These are phyloP conservation scores for Anhinga anhinga DNA, from an alignment of 2,113 vertebrate genomes.

Conservation along the genomic window DNA sequence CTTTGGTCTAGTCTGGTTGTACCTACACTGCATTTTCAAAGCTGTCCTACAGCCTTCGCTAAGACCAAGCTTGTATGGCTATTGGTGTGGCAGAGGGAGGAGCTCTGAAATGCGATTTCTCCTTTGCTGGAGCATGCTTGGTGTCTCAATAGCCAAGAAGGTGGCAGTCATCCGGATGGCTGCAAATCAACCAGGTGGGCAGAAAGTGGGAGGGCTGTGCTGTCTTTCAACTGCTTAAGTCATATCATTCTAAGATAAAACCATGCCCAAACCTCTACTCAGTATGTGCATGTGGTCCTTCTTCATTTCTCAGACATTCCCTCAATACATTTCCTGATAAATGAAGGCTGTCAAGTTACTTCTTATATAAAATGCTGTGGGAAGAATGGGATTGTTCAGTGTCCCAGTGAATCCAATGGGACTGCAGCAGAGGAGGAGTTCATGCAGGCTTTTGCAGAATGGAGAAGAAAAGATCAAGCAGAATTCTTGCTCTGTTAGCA, in stretches of 20 bases:
- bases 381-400: neutral
- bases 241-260: neutral
- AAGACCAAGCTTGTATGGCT: neutral
- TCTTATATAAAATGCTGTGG: neutral
- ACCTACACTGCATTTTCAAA: neutral
- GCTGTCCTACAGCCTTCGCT: neutral
- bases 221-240: neutral
- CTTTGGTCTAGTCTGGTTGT: neutral
- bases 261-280: neutral
- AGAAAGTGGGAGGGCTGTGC: neutral
- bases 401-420: neutral
- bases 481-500: neutral
- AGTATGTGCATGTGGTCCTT: neutral
- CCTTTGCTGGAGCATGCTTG: neutral
- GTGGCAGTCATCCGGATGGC: neutral
- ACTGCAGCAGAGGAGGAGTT: neutral
- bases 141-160: neutral
- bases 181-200: neutral
- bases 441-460: neutral
- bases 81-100: neutral
- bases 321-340: neutral
- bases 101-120: neutral
- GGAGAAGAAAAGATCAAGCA: neutral
- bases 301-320: neutral
- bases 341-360: neutral